Percentiles rank a stretch among this genome's conserved stretches.
Evolutionary conservation across 2,888 invertebrate species (phyloP).

Genomic region (Plagodis pulveraria): DNA sequence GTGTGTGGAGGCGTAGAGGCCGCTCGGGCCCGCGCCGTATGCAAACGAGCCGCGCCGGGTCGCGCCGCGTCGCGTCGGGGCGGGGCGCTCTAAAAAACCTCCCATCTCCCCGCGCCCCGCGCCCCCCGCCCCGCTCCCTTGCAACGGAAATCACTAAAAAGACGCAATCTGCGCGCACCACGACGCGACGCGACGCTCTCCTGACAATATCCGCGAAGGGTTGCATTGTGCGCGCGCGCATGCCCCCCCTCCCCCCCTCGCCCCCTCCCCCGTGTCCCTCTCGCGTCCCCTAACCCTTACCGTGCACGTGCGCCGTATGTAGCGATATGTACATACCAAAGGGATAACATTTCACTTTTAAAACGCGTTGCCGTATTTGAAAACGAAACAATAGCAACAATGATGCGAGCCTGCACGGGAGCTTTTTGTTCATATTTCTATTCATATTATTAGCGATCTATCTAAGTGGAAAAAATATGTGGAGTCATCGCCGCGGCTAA

Average conservation of each 20-base stretch:
- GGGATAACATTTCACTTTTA: conserved; percentile 58
- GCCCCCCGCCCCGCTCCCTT: conserved; percentile 40
- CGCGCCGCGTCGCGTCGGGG: conserved; percentile 43
- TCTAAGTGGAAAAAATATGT: conserved; percentile 4
- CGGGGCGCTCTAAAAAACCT: conserved; percentile 23
- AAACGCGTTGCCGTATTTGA: conserved; percentile 22
- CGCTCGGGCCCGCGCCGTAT: conserved; percentile 42
- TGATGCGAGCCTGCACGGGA: conserved; percentile 12
- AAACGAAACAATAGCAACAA: conserved; percentile 29
- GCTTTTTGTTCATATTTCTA: conserved; percentile 21
- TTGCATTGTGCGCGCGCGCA: conserved; percentile 60
- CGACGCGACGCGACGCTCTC: conserved; percentile 26
- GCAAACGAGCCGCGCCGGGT: conserved; percentile 63
- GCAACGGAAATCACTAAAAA: conserved; percentile 58
- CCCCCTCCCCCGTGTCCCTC: conserved; percentile 26
- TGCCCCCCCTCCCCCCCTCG: conserved; percentile 27
- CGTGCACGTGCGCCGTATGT: conserved; percentile 47
- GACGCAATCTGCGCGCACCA: conserved; percentile 60
- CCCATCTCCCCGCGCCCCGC: conserved; percentile 33
- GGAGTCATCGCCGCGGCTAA: conserved; percentile 7
- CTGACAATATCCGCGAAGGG: conserved; percentile 50
- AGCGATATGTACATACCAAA: conserved; percentile 34
- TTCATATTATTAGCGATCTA: conserved; percentile 15
- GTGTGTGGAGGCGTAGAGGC: no score
- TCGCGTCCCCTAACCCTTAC: conserved; percentile 39